Evolutionary conservation across 2,888 invertebrate species (phyloP).

Genomic region (Thalpophila matura): DNA sequence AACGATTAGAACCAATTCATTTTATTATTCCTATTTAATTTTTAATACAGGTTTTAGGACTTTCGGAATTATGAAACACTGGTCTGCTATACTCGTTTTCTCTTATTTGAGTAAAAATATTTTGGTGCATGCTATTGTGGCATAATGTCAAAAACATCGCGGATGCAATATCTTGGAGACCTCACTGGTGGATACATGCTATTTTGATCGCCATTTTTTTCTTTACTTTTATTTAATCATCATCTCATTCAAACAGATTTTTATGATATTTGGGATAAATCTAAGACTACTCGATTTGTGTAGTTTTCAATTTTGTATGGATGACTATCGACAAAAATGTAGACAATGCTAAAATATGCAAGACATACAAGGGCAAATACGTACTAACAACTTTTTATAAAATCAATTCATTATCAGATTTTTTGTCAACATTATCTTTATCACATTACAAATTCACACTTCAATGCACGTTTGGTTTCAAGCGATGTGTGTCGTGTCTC

Average conservation of each 20-base stretch:
- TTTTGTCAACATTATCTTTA: background rate
- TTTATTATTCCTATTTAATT: background rate
- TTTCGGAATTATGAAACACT: background rate
- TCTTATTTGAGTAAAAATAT: too few relatives aligned
- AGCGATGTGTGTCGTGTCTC: slow-evolving; percentile 18
- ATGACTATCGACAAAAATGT: background rate
- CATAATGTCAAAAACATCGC: too few relatives aligned
- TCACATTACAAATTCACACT: slow-evolving; percentile 11
- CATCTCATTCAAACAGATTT: too few relatives aligned
- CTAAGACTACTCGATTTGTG: too few relatives aligned
- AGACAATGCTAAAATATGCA: too few relatives aligned
- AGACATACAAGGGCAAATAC: background rate
- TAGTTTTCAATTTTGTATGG: background rate
- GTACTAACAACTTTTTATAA: background rate
- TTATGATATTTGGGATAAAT: too few relatives aligned
- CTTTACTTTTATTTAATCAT: too few relatives aligned
- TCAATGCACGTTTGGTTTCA: background rate
- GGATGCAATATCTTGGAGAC: too few relatives aligned
- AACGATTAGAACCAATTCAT: background rate
- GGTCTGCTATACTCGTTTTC: too few relatives aligned
- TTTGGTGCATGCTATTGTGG: too few relatives aligned
- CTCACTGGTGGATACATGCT: too few relatives aligned
- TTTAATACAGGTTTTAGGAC: background rate
- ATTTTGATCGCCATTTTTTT: too few relatives aligned
- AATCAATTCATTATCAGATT: slow-evolving; percentile 5